Evolutionary conservation across 2,113 vertebrate species (phyloP), one percentile per base, ranked within the genome.

Genomic region (Pterophyllum scalare): DNA sequence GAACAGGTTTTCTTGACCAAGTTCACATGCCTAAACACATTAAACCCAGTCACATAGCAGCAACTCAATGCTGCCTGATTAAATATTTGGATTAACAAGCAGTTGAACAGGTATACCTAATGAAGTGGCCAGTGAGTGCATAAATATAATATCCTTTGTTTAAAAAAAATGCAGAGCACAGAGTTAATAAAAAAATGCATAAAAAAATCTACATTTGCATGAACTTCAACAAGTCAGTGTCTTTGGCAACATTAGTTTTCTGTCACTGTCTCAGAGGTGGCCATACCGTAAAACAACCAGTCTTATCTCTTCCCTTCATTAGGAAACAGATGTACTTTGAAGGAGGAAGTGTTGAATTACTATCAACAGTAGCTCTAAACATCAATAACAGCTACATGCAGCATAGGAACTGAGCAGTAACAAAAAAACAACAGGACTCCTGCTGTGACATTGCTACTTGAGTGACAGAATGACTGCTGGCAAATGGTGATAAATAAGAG

Each of bases 391-490:
- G 40, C 26, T 72, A 15, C 7, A 38, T 15, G 38, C 15, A 49
- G 40, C 77, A 83, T 22, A 59, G 35, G 20, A 79, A 52, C 54
- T 38, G 64, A 83, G 77, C 20, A 59, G 64, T 70, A 58, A 46
- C 61, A 33, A 58, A 86, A 28, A 79, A 90, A 85, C 77, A 86
- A 74, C 26, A 20, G 40, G n/a, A 5, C 77, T 77, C 64, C 79
- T 17, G 65, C 81, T 85, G 65, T 83, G 75, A 78, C 35, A 13
- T 31, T 56, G 77, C 70, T 54, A 24, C 80, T 24, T 80, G 59
- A 84, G 65, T 84, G 88, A 86, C 81, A 84, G 26, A 78, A 81
- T 81, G 79, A 77, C 74, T 70, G 22, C 46, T 57, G 11, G 33
- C 31, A 80, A 59, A 83, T 31, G 26, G 15, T 26, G 62, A 72